Evolutionary conservation across 1,140 invertebrate genomes (phyloP).

Genomic region (Doryteuthis pealeii): DNA sequence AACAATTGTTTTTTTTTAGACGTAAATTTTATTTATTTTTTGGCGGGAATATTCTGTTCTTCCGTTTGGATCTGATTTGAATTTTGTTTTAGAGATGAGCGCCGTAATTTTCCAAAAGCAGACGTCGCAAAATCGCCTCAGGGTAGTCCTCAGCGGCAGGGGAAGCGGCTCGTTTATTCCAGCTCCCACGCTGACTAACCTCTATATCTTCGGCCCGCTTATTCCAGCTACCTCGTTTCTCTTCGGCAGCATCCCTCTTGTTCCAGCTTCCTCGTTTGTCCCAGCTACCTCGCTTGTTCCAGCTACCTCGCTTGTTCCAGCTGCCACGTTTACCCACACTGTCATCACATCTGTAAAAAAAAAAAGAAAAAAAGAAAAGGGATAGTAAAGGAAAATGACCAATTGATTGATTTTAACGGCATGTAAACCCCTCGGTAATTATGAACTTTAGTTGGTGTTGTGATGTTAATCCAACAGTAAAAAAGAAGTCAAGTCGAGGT

Average conservation of each 20-base stretch:
- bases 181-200: conserved; percentile 23
- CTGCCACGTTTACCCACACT: conserved; percentile 14
- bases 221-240: conserved; percentile 15
- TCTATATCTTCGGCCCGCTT: conserved; percentile 13
- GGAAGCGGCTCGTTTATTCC: conserved; percentile 27
- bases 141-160: background rate
- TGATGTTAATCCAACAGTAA: too few species aligned
- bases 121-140: background rate
- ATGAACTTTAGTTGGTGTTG: background rate
- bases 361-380: background rate
- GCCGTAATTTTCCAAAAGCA: background rate
- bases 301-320: conserved; percentile 24
- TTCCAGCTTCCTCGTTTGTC: conserved; percentile 24
- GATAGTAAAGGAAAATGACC: too few species aligned
- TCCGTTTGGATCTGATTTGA: too few species aligned
- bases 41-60: too few species aligned
- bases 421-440: too few species aligned
- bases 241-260: background rate
- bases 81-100: background rate
- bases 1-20: too few species aligned
- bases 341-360: background rate
- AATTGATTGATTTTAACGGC: too few species aligned
- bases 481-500: too few species aligned
- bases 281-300: conserved; percentile 27
- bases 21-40: too few species aligned